These are phyloP conservation scores for Agrilus cyanescens DNA, from an alignment of 2,888 invertebrate species.

Conservation along the genomic window DNA sequence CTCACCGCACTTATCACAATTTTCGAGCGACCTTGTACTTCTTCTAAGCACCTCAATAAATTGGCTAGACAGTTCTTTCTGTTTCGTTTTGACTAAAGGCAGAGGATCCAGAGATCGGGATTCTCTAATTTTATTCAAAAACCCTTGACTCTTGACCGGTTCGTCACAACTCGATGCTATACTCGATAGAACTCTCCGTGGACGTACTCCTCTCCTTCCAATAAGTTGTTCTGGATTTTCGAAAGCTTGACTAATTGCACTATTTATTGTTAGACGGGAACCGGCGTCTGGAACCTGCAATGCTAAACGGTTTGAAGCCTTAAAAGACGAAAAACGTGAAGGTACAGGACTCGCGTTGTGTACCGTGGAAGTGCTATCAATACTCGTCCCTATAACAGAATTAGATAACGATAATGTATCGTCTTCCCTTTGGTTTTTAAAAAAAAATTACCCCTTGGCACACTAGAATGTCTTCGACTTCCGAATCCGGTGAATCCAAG, in stretches of 20 bases:
- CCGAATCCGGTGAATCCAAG: constrained; percentile 33
- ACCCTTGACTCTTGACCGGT: constrained; percentile 29
- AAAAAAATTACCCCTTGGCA: constrained; percentile 39
- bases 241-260: constrained; percentile 30
- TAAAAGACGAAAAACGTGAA: constrained; percentile 24
- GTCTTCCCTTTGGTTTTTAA: neutral
- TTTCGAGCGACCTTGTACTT: constrained; percentile 36
- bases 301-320: constrained; percentile 35
- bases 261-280: constrained; percentile 39
- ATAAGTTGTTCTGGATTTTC: constrained; percentile 23
- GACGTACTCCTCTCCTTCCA: constrained; percentile 21
- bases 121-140: constrained; percentile 40
- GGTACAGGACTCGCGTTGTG: constrained; percentile 42
- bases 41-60: constrained; percentile 14
- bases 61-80: constrained; percentile 13
- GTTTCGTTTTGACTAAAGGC: constrained; percentile 30
- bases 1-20: constrained; percentile 36
- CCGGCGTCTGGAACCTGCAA: constrained; percentile 41
- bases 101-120: constrained; percentile 55
- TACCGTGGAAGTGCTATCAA: constrained; percentile 43
- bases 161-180: constrained; percentile 55
- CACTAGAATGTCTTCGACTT: constrained; percentile 54
- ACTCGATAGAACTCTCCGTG: constrained; percentile 48
- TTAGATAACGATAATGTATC: no score
- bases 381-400: constrained; percentile 30